phyloP scores from a whole-genome alignment of 1,140 invertebrate species.

The Branchinecta lynchi region DNA sequence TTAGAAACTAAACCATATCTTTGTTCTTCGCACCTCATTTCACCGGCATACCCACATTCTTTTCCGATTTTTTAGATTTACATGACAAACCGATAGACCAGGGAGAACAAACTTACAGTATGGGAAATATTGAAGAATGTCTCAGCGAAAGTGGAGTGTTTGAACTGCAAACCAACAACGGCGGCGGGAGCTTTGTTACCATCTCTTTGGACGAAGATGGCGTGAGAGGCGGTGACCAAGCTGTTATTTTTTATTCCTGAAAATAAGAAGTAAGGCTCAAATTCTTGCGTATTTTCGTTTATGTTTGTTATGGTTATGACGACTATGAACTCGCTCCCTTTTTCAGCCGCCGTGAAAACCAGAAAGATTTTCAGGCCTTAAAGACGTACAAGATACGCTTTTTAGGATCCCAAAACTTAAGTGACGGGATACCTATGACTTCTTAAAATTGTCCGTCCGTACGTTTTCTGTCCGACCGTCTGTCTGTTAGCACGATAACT shows the following conservation, averaged over 20 bases:
- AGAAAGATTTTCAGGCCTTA: too few species aligned
- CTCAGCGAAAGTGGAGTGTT: slow-evolving; percentile 56
- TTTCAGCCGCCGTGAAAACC: too few species aligned
- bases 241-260: slow-evolving; percentile 44
- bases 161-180: slow-evolving; percentile 73
- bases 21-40: neutral
- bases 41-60: neutral
- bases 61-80: neutral
- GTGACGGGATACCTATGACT: too few species aligned
- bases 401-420: too few species aligned
- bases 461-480: too few species aligned
- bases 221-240: slow-evolving; percentile 71
- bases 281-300: too few species aligned
- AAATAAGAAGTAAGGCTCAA: too few species aligned
- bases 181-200: slow-evolving; percentile 70
- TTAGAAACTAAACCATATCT: neutral
- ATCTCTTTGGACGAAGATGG: slow-evolving; percentile 68
- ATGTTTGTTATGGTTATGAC: too few species aligned
- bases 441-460: too few species aligned
- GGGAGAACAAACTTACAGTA: slow-evolving; percentile 40
- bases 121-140: slow-evolving; percentile 74
- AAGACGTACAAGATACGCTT: too few species aligned
- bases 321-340: too few species aligned
- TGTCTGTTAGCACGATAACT: too few species aligned
- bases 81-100: neutral